Base-by-base conservation (phyloP, 2,888 invertebrate species). In the Lasioglossum lativentre region DNA sequence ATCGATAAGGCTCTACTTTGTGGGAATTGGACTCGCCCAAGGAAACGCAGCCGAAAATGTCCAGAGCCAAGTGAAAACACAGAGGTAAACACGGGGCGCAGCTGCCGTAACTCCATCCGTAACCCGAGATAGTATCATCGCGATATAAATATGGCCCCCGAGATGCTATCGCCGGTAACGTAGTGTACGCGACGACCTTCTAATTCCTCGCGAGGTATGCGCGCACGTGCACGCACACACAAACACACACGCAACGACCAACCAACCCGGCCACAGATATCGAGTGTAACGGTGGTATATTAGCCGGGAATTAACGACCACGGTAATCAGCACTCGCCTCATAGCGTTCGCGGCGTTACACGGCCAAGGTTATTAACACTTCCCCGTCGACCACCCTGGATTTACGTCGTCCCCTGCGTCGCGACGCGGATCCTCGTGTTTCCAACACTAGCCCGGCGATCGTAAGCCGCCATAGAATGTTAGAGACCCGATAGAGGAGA, bases 321-420 rank as follows among this genome's bases (percentile, higher is more conserved):
- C 88, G 88, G 90, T 91, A 92, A 91, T 92, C 91, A 89, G 90
- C 87, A 86, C 90, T 90, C 91, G 89, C 82, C 89, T 91, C 90
- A 89, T 90, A 90, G 86, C 90, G 83, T 86, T 89, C 87, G 90
- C 86, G 85, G 86, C 85, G 88, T 91, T 90, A 88, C 89, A 91
- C 88, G 89, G 91, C 87, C 91, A 89, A 90, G 90, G 90, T 89
- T 89, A 89, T 89, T 89, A 89, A 89, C 89, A 90, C 90, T 78
- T 86, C 66, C 66, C 80, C 83, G 86, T 81, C 87, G 86, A 81
- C 91, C 89, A 86, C 81, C 86, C 88, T 88, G 87, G 80, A 90
- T 90, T 90, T 88, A 89, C 90, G 89, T 89, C 75, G 88, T 80
- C 79, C 77, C 80, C 73, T n/a, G 81, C 71, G 71, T 78, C 59